Evolutionary conservation across 1,140 invertebrate genomes (phyloP), one percentile per base, ranked within the genome.

Genomic region (Drosophila ercepeae): DNA sequence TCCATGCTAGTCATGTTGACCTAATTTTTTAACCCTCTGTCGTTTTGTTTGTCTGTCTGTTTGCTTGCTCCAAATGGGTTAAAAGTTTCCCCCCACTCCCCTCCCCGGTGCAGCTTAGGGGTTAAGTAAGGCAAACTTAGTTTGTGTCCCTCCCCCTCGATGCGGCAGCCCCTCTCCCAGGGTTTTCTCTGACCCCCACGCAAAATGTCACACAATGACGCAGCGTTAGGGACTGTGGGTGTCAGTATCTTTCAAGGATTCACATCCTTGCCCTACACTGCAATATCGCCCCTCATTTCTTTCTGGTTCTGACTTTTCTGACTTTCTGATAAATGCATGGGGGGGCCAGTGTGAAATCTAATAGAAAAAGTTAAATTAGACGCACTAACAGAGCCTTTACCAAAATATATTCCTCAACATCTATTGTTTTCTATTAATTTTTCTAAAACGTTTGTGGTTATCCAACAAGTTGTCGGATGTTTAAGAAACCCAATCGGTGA

Each of bases 301-400:
- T 25, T 14, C 53, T 46, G 32, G 19, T 55, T 36, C 18, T 71
- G 67, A 49, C 65, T 72, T 53, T 57, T 50, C 46, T 84, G 81
- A 86, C 79, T n/a, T n/a, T n/a, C n/a, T n/a, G n/a, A n/a, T n/a
- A n/a, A 86, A 84, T 46, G 36, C n/a, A n/a, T 18, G 55, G 42
- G 34, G 25, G 29, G 29, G 42, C 55, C 71, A 65, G 48, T 79
- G 81, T 79, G 81, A 76, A 76, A 81, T 84, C 58, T 86, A 84
- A 84, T 84, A 84, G 81, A 84, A 84, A 84, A 84, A 84, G 76
- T 84, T 86, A 86, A 84, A 84, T 84, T 86, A 86, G 68, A 84
- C 76, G 73, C 76, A 88, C 68, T 64, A 61, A 65, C 78, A 55
- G 60, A 51, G 69, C 27, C 14, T 3, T 32, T 32, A 0, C 29